Conservation (phyloP, 1,140 invertebrate species). For the Chrysopa pallens region DNA sequence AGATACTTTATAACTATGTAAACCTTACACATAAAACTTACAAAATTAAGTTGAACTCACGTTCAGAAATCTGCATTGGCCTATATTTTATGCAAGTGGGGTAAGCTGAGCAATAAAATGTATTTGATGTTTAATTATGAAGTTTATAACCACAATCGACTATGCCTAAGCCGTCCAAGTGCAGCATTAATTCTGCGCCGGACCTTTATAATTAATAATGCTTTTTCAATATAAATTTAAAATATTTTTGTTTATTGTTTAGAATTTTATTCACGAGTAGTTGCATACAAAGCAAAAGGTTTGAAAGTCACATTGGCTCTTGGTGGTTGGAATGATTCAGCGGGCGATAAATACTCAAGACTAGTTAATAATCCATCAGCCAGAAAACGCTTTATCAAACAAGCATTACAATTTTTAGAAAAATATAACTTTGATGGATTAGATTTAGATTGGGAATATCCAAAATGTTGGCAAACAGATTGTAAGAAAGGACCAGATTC, state of each 20-base stretch:
- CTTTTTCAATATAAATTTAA: not conserved
- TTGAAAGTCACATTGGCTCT: constrained; percentile 67
- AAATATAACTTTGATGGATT: constrained; percentile 75
- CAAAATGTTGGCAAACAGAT: constrained; percentile 77
- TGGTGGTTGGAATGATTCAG: constrained; percentile 82
- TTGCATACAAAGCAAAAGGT: constrained; percentile 57
- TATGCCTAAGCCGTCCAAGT: not conserved
- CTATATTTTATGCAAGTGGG: too few species aligned
- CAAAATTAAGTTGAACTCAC: too few species aligned
- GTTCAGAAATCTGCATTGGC: too few species aligned
- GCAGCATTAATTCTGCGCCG: not conserved
- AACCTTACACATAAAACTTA: too few species aligned
- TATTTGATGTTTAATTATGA: too few species aligned
- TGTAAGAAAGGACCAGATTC: constrained; percentile 66
- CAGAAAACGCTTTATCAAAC: constrained; percentile 49
- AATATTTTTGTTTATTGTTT: constrained; percentile 9
- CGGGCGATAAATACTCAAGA: constrained; percentile 67
- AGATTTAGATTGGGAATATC: constrained; percentile 84
- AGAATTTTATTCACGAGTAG: constrained; percentile 71
- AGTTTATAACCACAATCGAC: not conserved
- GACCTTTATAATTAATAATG: not conserved
- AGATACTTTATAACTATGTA: too few species aligned
- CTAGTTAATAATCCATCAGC: constrained; percentile 56
- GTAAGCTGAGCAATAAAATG: too few species aligned
- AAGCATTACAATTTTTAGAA: constrained; percentile 56